Percentiles rank a stretch among this genome's conserved stretches.
phyloP scores from a whole-genome alignment of 2,797 vertebrate species.

The Hoplostethus atlanticus region DNA sequence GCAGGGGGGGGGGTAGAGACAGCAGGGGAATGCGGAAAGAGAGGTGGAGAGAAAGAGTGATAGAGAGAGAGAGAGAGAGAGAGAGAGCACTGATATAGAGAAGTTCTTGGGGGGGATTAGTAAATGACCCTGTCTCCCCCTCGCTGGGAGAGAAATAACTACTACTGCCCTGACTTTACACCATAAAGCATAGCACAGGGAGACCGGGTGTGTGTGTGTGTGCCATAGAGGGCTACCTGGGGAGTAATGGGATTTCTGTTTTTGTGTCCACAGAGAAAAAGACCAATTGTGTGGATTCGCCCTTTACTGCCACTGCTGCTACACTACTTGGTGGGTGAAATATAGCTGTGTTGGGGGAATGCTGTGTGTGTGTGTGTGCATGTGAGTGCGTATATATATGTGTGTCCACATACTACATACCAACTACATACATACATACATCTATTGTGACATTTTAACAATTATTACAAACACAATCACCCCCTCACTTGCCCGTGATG shows the following conservation, averaged over 20 bases:
- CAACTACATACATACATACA: too few species aligned
- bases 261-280: conserved; percentile 51
- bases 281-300: conserved; percentile 59
- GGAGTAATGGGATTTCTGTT: conserved; percentile 60
- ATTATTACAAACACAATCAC: too few species aligned
- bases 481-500: too few species aligned
- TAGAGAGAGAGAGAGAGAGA: too few species aligned
- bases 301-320: conserved; percentile 50
- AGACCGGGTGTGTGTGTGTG: conserved; percentile 11
- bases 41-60: not conserved
- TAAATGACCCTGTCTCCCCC: conserved; percentile 57
- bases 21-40: not conserved
- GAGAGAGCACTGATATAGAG: too few species aligned
- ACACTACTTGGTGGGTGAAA: conserved; percentile 41
- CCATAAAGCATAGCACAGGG: conserved; percentile 6
- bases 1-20: too few species aligned
- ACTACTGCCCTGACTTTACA: conserved; percentile 34
- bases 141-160: conserved; percentile 46
- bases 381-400: conserved; percentile 8
- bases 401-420: not conserved
- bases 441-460: too few species aligned
- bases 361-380: not conserved
- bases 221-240: conserved; percentile 23
- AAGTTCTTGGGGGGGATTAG: conserved; percentile 35
- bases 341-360: conserved; percentile 19